Percentiles rank a stretch among this genome's conserved stretches.
Conservation (phyloP, 2,888 invertebrate species). For the Adela reaumurella region DNA sequence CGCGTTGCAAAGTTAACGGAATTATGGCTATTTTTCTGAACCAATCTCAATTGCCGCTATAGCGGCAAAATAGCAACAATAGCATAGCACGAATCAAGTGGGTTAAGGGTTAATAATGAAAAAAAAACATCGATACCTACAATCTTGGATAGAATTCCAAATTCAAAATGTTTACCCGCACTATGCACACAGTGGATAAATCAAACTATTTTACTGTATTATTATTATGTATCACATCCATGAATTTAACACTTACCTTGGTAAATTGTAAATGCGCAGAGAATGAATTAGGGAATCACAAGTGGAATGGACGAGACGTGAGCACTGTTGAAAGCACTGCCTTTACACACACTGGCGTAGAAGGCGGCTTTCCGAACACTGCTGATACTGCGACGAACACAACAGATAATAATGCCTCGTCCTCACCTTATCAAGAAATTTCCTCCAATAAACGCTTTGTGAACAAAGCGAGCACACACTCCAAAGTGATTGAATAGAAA, state of each 20-base stretch:
- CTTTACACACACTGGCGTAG: conserved; percentile 57
- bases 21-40: no score
- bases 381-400: neutral
- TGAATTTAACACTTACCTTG: neutral
- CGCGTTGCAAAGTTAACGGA: no score
- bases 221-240: neutral
- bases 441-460: neutral
- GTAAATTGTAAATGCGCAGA: neutral
- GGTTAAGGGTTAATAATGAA: no score
- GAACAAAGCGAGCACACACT: neutral
- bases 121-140: no score
- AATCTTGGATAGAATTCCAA: no score
- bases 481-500: neutral
- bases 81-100: no score
- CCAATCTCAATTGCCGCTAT: no score
- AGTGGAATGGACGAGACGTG: no score
- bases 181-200: no score
- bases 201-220: neutral
- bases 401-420: neutral
- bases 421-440: neutral
- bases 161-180: no score
- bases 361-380: conserved; percentile 31
- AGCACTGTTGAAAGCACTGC: conserved; percentile 36
- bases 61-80: no score
- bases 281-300: conserved; percentile 1